phyloP scores from a whole-genome alignment of 2,113 vertebrate species.

The Hemicordylus capensis region DNA sequence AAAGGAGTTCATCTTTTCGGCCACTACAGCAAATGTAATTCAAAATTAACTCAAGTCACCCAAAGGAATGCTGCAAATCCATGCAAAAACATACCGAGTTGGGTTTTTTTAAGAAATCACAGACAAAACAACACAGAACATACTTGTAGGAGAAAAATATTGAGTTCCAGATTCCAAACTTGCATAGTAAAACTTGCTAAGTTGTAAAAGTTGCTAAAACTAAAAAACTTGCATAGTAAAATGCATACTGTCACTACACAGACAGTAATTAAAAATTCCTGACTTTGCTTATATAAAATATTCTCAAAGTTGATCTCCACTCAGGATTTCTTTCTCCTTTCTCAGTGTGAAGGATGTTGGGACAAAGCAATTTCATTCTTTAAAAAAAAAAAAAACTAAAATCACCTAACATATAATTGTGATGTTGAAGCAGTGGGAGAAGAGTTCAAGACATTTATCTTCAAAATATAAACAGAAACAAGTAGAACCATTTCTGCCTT shows the following conservation, averaged over 20 bases:
- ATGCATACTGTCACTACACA: neutral
- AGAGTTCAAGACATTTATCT: neutral
- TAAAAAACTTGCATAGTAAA: neutral
- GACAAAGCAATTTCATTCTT: neutral
- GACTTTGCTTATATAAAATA: neutral
- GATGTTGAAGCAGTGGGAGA: neutral
- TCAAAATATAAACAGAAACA: neutral
- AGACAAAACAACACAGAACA: neutral
- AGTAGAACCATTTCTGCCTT: neutral
- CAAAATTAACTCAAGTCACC: neutral
- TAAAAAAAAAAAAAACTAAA: no score
- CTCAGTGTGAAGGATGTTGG: neutral
- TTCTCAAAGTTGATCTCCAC: neutral
- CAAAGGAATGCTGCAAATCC: neutral
- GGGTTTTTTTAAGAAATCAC: no score
- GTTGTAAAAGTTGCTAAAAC: no score
- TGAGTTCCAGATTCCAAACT: neutral
- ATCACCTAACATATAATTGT: neutral
- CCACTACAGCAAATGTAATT: neutral
- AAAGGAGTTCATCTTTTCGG: neutral
- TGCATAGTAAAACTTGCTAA: neutral
- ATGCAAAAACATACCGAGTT: neutral
- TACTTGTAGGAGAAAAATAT: neutral
- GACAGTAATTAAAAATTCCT: neutral
- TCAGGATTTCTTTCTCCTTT: neutral